Evolutionary conservation across 2,888 invertebrate genomes (phyloP).

Genomic region (Pyrrhia umbra): DNA sequence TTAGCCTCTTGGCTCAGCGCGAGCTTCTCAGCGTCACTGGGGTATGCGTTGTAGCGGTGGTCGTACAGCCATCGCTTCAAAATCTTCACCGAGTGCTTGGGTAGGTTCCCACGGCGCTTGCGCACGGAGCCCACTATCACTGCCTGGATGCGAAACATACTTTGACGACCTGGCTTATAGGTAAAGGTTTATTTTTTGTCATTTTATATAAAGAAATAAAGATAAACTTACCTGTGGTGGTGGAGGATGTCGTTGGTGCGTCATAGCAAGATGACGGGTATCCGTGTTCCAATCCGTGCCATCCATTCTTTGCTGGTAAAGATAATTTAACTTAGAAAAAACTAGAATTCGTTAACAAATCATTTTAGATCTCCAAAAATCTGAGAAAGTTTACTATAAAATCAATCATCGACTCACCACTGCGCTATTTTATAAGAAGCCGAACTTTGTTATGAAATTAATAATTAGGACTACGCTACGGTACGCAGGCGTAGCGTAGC

Average conservation of each 20-base stretch:
- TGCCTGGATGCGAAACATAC: constrained; percentile 45
- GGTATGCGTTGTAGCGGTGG: constrained; percentile 98
- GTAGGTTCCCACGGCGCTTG: constrained; percentile 96
- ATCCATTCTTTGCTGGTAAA: constrained; percentile 91
- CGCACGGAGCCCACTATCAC: constrained; percentile 90
- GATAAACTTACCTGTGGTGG: constrained; percentile 32
- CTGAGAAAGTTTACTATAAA: too few species aligned
- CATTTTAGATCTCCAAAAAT: too few species aligned
- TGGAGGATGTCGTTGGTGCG: constrained; percentile 59
- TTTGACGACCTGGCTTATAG: neutral
- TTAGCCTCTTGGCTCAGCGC: constrained; percentile 96
- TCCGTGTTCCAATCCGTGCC: constrained; percentile 90
- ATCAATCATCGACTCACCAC: too few species aligned
- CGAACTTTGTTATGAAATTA: too few species aligned
- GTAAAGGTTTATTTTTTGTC: neutral
- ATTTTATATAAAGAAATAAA: too few species aligned
- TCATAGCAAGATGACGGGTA: constrained; percentile 84
- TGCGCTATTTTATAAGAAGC: too few species aligned
- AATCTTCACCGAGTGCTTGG: constrained; percentile 97
- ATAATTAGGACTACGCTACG: too few species aligned
- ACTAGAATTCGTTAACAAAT: too few species aligned
- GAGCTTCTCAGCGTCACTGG: constrained; percentile 97
- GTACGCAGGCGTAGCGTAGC: too few species aligned
- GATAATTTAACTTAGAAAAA: neutral
- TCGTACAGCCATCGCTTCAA: constrained; percentile 98